Evolutionary conservation across 2,113 vertebrate genomes (phyloP).

Genomic region (Casuarius casuarius): DNA sequence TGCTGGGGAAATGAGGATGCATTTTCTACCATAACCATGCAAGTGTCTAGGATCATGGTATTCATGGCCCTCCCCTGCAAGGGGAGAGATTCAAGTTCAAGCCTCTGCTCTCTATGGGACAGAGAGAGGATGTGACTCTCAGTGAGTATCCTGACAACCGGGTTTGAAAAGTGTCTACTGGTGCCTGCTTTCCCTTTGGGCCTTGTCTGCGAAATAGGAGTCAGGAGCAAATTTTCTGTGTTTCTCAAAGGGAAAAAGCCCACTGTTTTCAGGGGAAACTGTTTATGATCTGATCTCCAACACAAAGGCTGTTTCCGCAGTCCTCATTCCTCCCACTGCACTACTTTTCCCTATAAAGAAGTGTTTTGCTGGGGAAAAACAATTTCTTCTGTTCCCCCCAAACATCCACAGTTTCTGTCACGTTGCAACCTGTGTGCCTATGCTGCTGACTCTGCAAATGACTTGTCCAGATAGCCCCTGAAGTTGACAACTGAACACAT

Average conservation of each 20-base stretch:
- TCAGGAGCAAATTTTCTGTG: accelerated
- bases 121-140: neutral
- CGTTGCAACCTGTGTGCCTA: accelerated
- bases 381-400: neutral
- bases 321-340: neutral
- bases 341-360: neutral
- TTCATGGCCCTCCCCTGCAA: neutral
- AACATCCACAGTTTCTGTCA: neutral
- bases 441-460: neutral
- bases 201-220: neutral
- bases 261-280: neutral
- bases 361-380: neutral
- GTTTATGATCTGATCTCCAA: neutral
- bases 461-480: neutral
- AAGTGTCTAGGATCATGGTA: neutral
- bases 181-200: neutral
- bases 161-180: neutral
- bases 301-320: neutral
- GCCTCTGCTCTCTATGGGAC: neutral
- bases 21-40: neutral
- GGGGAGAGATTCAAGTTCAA: neutral
- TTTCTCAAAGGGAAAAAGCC: neutral
- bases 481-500: accelerated
- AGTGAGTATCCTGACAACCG: neutral
- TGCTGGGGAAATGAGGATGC: neutral